These are phyloP conservation scores for Cheilosia urbana DNA, from an alignment of 2,888 invertebrate species.

Conservation along the genomic window DNA sequence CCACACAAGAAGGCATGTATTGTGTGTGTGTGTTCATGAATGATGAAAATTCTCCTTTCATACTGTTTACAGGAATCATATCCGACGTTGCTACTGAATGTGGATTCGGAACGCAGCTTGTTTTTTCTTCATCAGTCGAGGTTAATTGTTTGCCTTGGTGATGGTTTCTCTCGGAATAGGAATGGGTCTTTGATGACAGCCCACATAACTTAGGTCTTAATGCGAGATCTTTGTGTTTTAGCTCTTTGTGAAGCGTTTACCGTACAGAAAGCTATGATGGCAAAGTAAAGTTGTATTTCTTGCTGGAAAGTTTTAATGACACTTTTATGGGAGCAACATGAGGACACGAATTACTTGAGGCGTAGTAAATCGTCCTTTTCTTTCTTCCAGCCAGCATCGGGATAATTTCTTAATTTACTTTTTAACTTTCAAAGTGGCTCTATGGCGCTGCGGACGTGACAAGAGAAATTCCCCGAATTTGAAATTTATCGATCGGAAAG, in stretches of 20 bases:
- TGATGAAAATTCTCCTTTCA: neutral
- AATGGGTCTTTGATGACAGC: conserved; percentile 45
- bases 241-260: conserved; percentile 36
- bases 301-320: conserved; percentile 58
- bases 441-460: no score
- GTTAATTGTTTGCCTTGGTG: conserved; percentile 61
- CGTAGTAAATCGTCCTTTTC: conserved; percentile 24
- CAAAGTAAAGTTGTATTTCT: conserved; percentile 2
- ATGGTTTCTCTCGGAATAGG: neutral
- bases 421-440: neutral
- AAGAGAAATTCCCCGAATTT: neutral
- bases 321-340: conserved; percentile 56
- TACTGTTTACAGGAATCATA: conserved; percentile 64
- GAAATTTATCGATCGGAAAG: conserved; percentile 27
- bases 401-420: conserved; percentile 45
- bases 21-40: neutral
- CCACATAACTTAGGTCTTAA: conserved; percentile 49
- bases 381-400: neutral
- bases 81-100: conserved; percentile 28
- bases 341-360: conserved; percentile 29
- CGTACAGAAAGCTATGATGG: neutral
- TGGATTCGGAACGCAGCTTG: conserved; percentile 22
- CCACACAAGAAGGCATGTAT: neutral
- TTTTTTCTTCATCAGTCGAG: conserved; percentile 38
- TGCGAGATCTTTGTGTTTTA: conserved; percentile 41